A percentile compares a stretch with the other conserved stretches of the same genome.
Evolutionary conservation across 2,113 vertebrate genomes (phyloP).

Genomic region (Pituophis catenifer): DNA sequence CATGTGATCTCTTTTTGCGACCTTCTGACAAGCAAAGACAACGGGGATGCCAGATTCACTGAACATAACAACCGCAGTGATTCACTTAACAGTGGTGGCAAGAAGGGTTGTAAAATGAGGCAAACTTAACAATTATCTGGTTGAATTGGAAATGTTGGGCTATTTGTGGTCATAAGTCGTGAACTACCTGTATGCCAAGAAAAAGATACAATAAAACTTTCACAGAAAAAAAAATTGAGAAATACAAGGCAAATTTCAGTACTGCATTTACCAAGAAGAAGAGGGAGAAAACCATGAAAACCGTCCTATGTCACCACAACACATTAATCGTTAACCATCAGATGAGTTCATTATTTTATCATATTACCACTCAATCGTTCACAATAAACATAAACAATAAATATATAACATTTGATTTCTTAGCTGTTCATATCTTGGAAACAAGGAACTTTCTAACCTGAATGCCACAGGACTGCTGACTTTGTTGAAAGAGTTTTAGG

Average conservation of each 20-base stretch:
- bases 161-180: neutral
- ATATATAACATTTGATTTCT: neutral
- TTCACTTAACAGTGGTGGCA: neutral
- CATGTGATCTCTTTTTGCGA: neutral
- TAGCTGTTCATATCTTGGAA: neutral
- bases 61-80: neutral
- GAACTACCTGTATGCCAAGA: neutral
- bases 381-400: neutral
- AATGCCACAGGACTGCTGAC: neutral
- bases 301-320: neutral
- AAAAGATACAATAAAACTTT: neutral
- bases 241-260: neutral
- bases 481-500: neutral
- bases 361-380: neutral
- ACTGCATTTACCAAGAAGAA: neutral
- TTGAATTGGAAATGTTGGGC: neutral
- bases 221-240: neutral
- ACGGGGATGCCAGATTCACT: neutral
- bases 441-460: neutral
- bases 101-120: neutral
- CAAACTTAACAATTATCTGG: neutral
- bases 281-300: neutral
- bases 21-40: neutral
- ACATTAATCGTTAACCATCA: neutral
- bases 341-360: neutral